Conservation (phyloP, 2,797 vertebrate species). For the Chaetodon trifasciatus region DNA sequence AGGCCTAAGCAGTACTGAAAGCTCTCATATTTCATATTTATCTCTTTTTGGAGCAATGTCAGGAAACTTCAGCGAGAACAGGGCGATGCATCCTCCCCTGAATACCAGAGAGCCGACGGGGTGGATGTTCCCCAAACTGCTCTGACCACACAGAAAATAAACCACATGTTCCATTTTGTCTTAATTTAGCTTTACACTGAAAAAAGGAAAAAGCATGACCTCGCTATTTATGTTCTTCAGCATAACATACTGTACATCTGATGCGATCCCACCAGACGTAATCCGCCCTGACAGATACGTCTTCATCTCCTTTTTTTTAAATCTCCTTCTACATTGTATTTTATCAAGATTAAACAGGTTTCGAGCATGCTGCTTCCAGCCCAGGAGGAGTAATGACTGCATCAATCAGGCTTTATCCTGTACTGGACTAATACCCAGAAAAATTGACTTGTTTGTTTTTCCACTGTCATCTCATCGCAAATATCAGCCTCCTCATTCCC, state of each 20-base stretch:
- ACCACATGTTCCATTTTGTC: background rate
- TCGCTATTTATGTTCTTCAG: background rate
- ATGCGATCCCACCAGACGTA: constrained; percentile 30
- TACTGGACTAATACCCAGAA: constrained; percentile 61
- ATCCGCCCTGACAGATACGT: constrained; percentile 45
- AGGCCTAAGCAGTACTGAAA: constrained; percentile 82
- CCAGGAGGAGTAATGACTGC: constrained; percentile 68
- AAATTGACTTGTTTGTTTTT: constrained; percentile 74
- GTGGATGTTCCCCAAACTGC: constrained; percentile 24
- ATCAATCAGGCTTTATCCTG: constrained; percentile 75
- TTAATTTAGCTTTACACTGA: constrained; percentile 22
- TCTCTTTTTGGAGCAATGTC: constrained; percentile 75
- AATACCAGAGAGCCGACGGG: constrained; percentile 36
- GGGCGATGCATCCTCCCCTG: constrained; percentile 42
- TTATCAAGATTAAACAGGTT: constrained; percentile 77
- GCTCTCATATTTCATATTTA: constrained; percentile 85
- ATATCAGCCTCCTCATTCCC: constrained; percentile 48
- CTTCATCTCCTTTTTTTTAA: constrained; percentile 47
- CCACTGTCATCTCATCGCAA: constrained; percentile 55
- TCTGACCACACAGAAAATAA: constrained; percentile 36
- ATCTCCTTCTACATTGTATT: constrained; percentile 60
- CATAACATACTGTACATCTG: background rate
- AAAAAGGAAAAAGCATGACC: background rate
- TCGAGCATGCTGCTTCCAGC: constrained; percentile 35
- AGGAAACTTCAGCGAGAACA: constrained; percentile 67